A percentile compares a stretch with the other conserved stretches of the same genome.
These are phyloP conservation scores for Eueides isabella DNA, from an alignment of 1,140 invertebrate species.

Conservation along the genomic window DNA sequence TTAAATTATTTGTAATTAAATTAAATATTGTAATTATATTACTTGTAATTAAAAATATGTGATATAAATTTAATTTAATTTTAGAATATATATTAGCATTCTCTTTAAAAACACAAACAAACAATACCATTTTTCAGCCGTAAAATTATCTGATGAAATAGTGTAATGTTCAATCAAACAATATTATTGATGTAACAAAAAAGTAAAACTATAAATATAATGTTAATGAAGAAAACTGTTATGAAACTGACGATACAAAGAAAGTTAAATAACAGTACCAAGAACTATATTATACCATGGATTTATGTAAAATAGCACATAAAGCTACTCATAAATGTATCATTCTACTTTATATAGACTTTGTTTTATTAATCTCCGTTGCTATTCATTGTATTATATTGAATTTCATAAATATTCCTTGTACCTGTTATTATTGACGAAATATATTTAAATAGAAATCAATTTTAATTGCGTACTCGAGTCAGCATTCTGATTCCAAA, in stretches of 20 bases:
- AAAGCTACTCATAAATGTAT: neutral
- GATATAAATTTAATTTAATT: no score
- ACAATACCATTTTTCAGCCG: no score
- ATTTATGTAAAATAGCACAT: neutral
- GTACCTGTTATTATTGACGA: neutral
- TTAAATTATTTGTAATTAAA: no score
- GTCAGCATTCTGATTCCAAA: slow-evolving; percentile 1
- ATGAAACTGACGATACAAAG: no score
- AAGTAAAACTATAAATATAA: slow-evolving; percentile 10
- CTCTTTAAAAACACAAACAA: no score
- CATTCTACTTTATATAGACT: neutral
- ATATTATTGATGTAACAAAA: no score
- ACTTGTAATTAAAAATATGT: no score
- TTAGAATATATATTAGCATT: no score
- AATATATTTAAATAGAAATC: neutral
- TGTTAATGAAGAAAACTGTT: slow-evolving; percentile 18
- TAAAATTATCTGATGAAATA: no score
- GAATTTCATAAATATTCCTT: neutral
- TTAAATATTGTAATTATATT: no score
- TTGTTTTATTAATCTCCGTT: slow-evolving; percentile 1
- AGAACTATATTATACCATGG: neutral
- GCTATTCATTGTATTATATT: neutral
- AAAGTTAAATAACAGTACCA: neutral
- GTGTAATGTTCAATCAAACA: no score
- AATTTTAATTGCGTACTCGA: slow-evolving; percentile 1